Evolutionary conservation across 2,113 vertebrate genomes (phyloP), one percentile per base, ranked within the genome.

Genomic region (Pachyramphus minor): DNA sequence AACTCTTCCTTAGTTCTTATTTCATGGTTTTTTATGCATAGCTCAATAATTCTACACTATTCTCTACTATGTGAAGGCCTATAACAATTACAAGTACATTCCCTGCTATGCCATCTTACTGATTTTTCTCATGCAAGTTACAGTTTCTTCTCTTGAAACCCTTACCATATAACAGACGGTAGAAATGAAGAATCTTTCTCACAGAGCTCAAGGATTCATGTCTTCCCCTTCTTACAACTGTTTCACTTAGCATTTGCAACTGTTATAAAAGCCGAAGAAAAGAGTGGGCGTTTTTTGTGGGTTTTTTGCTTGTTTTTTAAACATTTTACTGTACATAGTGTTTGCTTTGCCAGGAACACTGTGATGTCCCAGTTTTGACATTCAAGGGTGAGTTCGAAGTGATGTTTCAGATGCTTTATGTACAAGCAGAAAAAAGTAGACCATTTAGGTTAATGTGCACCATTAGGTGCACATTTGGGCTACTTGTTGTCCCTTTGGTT

Each of bases 281-380:
- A 8, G 5, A 7, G 4, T 10, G 23, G 3, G 4, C 2, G 0
- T 19, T 42, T 30, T 11, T 10, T 23, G 13, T 35, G 6, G 25
- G 73, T 39, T n/a, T 6, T 12, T 62, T 39, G 18, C 8, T 55
- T 52, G 7, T 16, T 84, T 85, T 55, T 74, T 3, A 73, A 64
- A 37, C 18, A 10, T 71, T 50, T 89, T 71, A 39, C 11, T 77
- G 14, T 25, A 11, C 7, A 14, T 47, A 64, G 23, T 27, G 23
- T 76, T 73, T 84, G 31, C 49, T 77, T 89, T 89, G 23, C 14
- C 9, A 58, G 23, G 56, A 69, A 24, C 15, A n/a, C 15, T 12
- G 49, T 42, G 9, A 58, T 62, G 8, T 41, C 82, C n/a, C 28
- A 33, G 21, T 74, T 94, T 52, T 88, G 23, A 60, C 23, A 21